Conservation (phyloP, 2,113 vertebrate genomes). For the Tympanuchus pallidicinctus region DNA sequence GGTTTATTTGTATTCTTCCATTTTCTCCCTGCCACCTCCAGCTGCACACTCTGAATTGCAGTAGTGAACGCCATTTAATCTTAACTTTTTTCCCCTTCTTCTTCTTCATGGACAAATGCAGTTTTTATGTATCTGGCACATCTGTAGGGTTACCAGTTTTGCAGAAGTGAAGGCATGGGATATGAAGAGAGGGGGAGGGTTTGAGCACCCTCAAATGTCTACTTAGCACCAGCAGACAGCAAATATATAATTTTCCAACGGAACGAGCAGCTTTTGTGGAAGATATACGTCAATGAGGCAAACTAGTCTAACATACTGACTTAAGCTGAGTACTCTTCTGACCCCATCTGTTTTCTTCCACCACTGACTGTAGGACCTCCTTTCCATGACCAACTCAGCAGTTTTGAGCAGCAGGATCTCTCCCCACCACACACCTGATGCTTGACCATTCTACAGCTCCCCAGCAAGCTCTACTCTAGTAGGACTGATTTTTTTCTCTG, state of each 20-base stretch:
- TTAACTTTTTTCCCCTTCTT: background rate
- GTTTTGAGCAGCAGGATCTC: background rate
- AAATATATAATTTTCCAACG: background rate
- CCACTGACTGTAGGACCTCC: background rate
- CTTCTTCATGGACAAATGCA: constrained; percentile 3
- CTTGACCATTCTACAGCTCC: background rate
- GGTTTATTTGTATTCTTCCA: constrained; percentile 49
- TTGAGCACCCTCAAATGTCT: background rate
- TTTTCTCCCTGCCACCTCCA: constrained; percentile 52
- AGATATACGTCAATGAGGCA: background rate
- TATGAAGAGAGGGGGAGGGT: background rate
- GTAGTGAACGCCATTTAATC: background rate
- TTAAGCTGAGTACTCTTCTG: background rate
- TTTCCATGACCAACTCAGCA: background rate
- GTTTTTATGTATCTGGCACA: background rate
- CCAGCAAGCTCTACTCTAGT: background rate
- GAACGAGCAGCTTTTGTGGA: background rate
- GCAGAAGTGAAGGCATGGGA: background rate
- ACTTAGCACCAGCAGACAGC: background rate
- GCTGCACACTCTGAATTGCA: constrained; percentile 40
- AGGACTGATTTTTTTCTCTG: background rate
- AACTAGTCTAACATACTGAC: background rate
- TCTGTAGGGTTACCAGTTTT: constrained; percentile 5
- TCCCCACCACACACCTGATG: background rate
- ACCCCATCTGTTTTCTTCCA: background rate